Conservation (phyloP, 2,888 invertebrate species). For the Brenthis ino region DNA sequence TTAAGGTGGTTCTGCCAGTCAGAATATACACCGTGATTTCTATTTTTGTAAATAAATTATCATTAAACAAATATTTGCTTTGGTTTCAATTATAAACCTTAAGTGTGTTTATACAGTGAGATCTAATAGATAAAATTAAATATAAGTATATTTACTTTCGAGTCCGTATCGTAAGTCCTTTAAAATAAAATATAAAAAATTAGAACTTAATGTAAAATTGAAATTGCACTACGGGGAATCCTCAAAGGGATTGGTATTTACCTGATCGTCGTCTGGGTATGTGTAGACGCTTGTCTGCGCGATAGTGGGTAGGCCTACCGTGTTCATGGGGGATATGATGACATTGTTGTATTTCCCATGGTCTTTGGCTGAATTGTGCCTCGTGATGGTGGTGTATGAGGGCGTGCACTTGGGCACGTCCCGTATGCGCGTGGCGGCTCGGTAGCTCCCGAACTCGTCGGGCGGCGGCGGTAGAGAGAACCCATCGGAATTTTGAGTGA, state of each 20-base stretch:
- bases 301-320: slow-evolving; percentile 68
- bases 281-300: slow-evolving; percentile 54
- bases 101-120: slow-evolving; percentile 15
- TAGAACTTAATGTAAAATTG: slow-evolving; percentile 24
- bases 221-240: slow-evolving; percentile 48
- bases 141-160: slow-evolving; percentile 38
- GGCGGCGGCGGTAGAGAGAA: slow-evolving; percentile 76
- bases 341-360: slow-evolving; percentile 57
- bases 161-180: slow-evolving; percentile 39
- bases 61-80: slow-evolving; percentile 22
- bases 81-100: slow-evolving; percentile 23
- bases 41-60: slow-evolving; percentile 80
- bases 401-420: slow-evolving; percentile 69
- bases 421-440: slow-evolving; percentile 66
- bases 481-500: slow-evolving; percentile 72
- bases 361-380: slow-evolving; percentile 59
- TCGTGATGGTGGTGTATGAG: slow-evolving; percentile 63
- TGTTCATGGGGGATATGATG: slow-evolving; percentile 65
- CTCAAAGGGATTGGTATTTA: slow-evolving; percentile 73
- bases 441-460: slow-evolving; percentile 71
- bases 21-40: slow-evolving; percentile 58
- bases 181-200: slow-evolving; percentile 23
- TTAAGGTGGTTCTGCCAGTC: slow-evolving; percentile 54
- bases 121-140: slow-evolving; percentile 26
- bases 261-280: slow-evolving; percentile 70